Conservation (phyloP, 2,888 invertebrate species). For the Eristalinus aeneus region DNA sequence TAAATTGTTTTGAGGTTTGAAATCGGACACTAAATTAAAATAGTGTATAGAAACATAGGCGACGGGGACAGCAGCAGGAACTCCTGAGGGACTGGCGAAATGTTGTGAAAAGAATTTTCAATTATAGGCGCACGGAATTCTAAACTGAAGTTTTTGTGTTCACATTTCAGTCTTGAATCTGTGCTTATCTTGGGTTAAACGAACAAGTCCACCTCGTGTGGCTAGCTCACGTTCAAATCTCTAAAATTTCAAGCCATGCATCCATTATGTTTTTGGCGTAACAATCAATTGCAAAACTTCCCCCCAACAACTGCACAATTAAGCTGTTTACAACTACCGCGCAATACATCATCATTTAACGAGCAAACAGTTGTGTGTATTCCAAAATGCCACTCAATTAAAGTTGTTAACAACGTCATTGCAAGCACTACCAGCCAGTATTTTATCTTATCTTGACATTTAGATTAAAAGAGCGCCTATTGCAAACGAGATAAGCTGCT, state of each 20-base stretch:
- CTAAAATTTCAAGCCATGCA: no score
- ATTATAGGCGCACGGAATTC: not conserved
- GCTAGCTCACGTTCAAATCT: no score
- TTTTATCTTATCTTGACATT: not conserved
- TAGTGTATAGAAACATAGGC: constrained; percentile 11
- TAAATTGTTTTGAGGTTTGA: constrained; percentile 20
- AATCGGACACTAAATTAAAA: constrained; percentile 59
- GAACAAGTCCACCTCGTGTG: no score
- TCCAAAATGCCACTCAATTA: not conserved
- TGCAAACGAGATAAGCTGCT: constrained; percentile 1
- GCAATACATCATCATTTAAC: not conserved
- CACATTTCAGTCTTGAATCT: no score
- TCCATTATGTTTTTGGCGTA: no score
- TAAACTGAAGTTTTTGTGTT: no score
- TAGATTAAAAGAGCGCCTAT: not conserved
- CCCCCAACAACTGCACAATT: no score
- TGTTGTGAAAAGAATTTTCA: constrained; percentile 34
- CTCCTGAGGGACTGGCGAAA: not conserved
- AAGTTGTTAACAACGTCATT: not conserved
- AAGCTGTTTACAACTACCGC: not conserved
- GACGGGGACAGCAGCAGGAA: not conserved
- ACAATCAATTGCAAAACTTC: no score
- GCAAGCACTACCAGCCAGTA: not conserved
- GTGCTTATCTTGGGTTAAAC: no score
- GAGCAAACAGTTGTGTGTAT: not conserved